These are phyloP conservation scores for Scolopax mira DNA, from an alignment of 2,113 vertebrate species.

Conservation along the genomic window DNA sequence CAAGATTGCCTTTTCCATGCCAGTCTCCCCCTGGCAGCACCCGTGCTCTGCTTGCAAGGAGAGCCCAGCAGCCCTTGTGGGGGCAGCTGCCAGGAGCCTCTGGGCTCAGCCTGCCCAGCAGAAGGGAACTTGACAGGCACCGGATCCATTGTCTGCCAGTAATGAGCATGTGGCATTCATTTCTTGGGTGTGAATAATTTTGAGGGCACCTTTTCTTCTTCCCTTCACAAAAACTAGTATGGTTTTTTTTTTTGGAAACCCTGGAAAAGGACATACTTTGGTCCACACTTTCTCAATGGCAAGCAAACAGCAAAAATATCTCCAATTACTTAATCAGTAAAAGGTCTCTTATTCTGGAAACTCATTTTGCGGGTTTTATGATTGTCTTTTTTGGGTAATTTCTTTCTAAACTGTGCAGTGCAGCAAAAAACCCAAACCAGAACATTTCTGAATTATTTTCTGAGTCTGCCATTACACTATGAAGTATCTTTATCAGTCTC, in stretches of 20 bases:
- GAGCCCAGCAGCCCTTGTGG: not conserved
- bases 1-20: not conserved
- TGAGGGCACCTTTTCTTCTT: not conserved
- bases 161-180: not conserved
- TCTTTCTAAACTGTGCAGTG: not conserved
- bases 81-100: not conserved
- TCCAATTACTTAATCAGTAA: not conserved
- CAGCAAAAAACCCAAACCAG: not conserved
- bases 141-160: not conserved
- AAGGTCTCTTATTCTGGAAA: not conserved
- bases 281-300: not conserved
- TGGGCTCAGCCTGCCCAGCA: not conserved
- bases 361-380: not conserved
- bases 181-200: not conserved
- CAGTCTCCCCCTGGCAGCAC: not conserved
- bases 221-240: not conserved
- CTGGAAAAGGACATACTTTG: not conserved
- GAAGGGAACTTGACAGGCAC: not conserved
- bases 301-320: not conserved
- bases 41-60: rapidly evolving
- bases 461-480: not conserved
- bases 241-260: not conserved
- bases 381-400: not conserved
- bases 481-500: not conserved
- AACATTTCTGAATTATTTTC: not conserved